These are phyloP conservation scores for Chaenodraco wilsoni DNA, from an alignment of 2,797 vertebrate genomes.

Conservation along the genomic window DNA sequence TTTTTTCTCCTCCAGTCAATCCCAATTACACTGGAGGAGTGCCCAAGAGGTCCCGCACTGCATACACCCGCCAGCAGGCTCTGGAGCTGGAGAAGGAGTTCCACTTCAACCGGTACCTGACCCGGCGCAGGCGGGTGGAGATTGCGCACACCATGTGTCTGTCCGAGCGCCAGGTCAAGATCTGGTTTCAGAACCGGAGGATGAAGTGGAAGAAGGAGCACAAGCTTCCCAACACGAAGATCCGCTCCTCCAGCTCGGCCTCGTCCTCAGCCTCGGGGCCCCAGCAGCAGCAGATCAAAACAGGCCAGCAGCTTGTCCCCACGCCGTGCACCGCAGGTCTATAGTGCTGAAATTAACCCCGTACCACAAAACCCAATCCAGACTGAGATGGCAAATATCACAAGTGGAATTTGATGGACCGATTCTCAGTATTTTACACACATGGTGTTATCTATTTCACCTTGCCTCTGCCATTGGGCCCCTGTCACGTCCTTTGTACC, in stretches of 20 bases:
- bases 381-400: conserved; percentile 83
- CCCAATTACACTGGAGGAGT: conserved; percentile 95
- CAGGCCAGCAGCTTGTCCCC: conserved; percentile 91
- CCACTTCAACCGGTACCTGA: conserved; percentile 99
- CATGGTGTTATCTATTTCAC: conserved; percentile 88
- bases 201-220: conserved; percentile 99
- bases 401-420: conserved; percentile 82
- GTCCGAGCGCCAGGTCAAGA: conserved; percentile 98
- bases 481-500: conserved; percentile 73
- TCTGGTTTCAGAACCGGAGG: conserved; percentile 99
- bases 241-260: conserved; percentile 91
- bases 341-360: conserved; percentile 77
- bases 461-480: conserved; percentile 85
- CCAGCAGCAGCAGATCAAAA: conserved; percentile 90
- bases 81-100: conserved; percentile 99
- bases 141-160: conserved; percentile 98
- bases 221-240: conserved; percentile 99
- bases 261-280: conserved; percentile 82
- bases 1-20: conserved; percentile 86
- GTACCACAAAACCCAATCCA: conserved; percentile 66
- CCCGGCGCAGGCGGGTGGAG: conserved; percentile 96
- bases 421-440: conserved; percentile 83
- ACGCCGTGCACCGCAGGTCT: conserved; percentile 85
- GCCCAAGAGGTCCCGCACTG: conserved; percentile 98
- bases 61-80: conserved; percentile 98